A percentile compares a stretch with the other conserved stretches of the same genome.
Conservation (phyloP, 2,797 vertebrate genomes). For the Gallinago stenura region DNA sequence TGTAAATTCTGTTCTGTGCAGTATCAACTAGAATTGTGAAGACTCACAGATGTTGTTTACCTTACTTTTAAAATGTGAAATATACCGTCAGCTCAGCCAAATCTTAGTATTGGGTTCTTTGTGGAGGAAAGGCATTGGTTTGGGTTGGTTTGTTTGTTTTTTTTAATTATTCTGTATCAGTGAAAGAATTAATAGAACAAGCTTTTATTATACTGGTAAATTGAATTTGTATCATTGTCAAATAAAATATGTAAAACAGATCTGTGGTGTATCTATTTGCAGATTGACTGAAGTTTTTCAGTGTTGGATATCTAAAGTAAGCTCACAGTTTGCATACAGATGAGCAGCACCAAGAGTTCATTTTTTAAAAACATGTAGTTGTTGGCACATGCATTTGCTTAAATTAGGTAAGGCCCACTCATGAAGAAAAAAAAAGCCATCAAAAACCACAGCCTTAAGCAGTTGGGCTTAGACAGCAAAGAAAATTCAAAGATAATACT, state of each 20-base stretch:
- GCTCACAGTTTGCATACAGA: background rate
- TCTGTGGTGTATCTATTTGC: background rate
- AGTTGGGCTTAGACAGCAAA: background rate
- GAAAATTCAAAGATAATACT: background rate
- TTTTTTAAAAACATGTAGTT: fast-evolving
- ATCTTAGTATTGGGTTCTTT: background rate
- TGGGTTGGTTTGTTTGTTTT: background rate
- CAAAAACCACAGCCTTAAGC: background rate
- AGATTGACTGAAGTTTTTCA: background rate
- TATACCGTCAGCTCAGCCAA: background rate
- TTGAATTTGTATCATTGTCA: conserved; percentile 20
- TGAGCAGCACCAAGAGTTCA: background rate
- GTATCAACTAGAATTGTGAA: background rate
- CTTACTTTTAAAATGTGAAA: conserved; percentile 19
- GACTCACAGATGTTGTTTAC: background rate
- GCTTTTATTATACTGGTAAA: conserved; percentile 13
- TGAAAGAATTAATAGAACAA: conserved; percentile 48
- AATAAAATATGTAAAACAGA: conserved; percentile 43
- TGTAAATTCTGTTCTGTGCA: background rate
- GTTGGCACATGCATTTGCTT: background rate
- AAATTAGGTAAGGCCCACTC: background rate
- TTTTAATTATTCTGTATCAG: conserved; percentile 23
- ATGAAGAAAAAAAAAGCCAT: background rate
- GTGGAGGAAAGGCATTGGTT: background rate
- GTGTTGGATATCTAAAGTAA: background rate